phyloP scores from a whole-genome alignment of 2,888 invertebrate genomes.

The Parnassius glacialis region DNA sequence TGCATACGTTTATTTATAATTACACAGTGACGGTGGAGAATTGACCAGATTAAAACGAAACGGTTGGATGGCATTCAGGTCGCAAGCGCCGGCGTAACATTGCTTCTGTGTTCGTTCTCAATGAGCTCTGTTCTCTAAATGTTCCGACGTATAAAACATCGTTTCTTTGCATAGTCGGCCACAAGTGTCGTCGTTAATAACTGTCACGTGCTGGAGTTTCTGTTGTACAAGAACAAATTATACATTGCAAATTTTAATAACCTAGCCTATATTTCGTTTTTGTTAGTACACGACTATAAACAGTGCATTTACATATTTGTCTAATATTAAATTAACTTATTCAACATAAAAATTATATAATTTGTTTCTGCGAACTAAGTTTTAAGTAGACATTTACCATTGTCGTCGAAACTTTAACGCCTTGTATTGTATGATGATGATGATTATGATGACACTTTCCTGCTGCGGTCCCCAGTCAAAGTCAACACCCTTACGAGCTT shows the following conservation, averaged over 20 bases:
- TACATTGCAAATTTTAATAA: conserved; percentile 12
- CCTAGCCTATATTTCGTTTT: conserved; percentile 9
- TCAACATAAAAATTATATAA: too few species aligned
- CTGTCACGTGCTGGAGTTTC: conserved; percentile 20
- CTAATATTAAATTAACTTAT: background rate
- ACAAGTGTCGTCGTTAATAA: conserved; percentile 29
- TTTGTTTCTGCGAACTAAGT: too few species aligned
- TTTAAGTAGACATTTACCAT: too few species aligned
- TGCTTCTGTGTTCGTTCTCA: conserved; percentile 54
- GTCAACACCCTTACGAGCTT: too few species aligned
- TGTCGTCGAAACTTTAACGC: too few species aligned
- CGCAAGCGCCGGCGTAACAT: conserved; percentile 60
- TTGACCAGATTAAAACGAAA: conserved; percentile 66
- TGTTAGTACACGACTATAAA: background rate
- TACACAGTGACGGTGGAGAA: conserved; percentile 47
- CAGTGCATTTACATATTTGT: background rate
- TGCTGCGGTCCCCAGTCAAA: too few species aligned
- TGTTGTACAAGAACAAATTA: conserved; percentile 15
- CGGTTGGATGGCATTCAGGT: conserved; percentile 70
- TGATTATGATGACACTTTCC: too few species aligned
- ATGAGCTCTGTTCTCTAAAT: conserved; percentile 53
- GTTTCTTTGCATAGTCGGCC: conserved; percentile 45
- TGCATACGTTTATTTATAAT: conserved; percentile 11
- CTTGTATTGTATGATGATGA: too few species aligned
- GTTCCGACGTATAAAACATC: conserved; percentile 48